phyloP scores from a whole-genome alignment of 2,797 vertebrate species.

The Hyperoplus immaculatus region DNA sequence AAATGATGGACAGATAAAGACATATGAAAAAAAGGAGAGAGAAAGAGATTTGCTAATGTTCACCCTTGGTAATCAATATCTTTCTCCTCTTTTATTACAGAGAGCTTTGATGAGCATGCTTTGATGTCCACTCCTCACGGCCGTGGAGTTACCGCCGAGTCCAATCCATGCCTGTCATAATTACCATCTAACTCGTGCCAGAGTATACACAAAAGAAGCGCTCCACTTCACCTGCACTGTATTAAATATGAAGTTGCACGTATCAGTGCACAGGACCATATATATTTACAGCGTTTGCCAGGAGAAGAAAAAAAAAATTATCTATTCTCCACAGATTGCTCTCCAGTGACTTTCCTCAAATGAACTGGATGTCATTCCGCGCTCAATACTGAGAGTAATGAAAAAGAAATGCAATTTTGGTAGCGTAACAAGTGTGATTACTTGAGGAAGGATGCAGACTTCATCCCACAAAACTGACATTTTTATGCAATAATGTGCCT shows the following conservation, averaged over 20 bases:
- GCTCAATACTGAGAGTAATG: constrained; percentile 21
- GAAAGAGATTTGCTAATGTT: constrained; percentile 82
- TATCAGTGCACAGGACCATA: neutral
- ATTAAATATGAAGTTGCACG: constrained; percentile 45
- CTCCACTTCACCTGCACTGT: constrained; percentile 53
- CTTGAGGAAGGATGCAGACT: neutral
- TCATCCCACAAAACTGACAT: constrained; percentile 1
- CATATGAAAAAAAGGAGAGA: constrained; percentile 60
- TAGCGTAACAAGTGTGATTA: constrained; percentile 8
- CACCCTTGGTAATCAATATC: constrained; percentile 79
- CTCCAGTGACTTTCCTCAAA: constrained; percentile 7
- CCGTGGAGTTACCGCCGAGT: constrained; percentile 56
- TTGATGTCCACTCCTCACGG: constrained; percentile 78
- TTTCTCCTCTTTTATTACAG: constrained; percentile 79
- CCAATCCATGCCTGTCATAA: constrained; percentile 76
- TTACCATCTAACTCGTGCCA: constrained; percentile 60
- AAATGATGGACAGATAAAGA: constrained; percentile 74
- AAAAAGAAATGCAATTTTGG: constrained; percentile 5
- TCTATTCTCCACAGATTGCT: neutral
- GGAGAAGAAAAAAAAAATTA: constrained; percentile 11
- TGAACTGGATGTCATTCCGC: constrained; percentile 21
- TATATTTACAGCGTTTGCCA: constrained; percentile 15
- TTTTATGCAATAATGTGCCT: neutral
- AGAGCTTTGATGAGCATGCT: constrained; percentile 70
- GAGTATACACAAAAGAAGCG: constrained; percentile 52